A percentile compares a stretch with the other conserved stretches of the same genome.
Evolutionary conservation across 2,888 invertebrate species (phyloP).

Genomic region (Cantharis rustica): DNA sequence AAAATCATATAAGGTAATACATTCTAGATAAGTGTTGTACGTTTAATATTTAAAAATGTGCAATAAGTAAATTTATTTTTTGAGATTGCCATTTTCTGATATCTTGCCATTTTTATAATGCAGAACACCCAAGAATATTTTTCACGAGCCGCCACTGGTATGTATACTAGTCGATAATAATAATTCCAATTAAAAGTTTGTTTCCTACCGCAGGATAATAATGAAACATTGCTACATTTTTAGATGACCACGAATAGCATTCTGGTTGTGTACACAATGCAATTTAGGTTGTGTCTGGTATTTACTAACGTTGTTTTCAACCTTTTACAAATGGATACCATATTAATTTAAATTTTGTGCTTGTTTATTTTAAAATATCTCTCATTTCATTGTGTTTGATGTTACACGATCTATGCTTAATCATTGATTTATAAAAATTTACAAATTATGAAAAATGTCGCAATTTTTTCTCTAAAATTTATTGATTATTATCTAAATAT

Average conservation of each 20-base stretch:
- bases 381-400: not conserved
- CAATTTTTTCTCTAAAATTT: too few species aligned
- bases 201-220: conserved; percentile 24
- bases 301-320: conserved; percentile 44
- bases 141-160: too few species aligned
- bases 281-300: conserved; percentile 47
- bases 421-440: too few species aligned
- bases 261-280: conserved; percentile 43
- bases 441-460: too few species aligned
- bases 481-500: too few species aligned
- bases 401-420: not conserved
- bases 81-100: too few species aligned
- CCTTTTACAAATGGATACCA: conserved; percentile 47
- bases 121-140: too few species aligned
- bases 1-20: too few species aligned
- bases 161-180: not conserved
- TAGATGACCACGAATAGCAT: conserved; percentile 46
- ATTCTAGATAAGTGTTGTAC: too few species aligned
- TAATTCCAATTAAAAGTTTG: conserved; percentile 6
- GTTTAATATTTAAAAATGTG: too few species aligned
- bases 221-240: conserved; percentile 39
- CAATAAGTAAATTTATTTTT: too few species aligned
- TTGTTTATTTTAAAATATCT: not conserved
- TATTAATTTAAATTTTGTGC: conserved; percentile 5
- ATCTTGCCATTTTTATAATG: too few species aligned